Base-by-base conservation (phyloP, 2,888 invertebrate species). In the Phlogophora meticulosa region DNA sequence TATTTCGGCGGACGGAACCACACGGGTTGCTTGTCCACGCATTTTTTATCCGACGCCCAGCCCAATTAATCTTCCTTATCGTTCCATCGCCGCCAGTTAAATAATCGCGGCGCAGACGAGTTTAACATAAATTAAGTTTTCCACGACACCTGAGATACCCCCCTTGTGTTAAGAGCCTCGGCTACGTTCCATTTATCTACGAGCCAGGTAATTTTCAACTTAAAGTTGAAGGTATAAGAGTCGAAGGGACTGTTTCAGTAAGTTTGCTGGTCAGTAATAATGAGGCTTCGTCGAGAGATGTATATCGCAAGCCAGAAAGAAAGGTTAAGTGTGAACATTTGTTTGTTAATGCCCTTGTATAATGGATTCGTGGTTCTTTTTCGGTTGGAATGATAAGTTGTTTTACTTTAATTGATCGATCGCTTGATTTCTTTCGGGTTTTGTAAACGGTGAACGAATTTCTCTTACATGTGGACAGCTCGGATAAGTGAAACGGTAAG, bases 51-150 rank as follows among this genome's bases (percentile, higher is more conserved):
- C 82, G 53, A 81, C 85, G 84, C 88, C 88, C 90, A 84, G 87
- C 83, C 87, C 91, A 89, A 94, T 95, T 94, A 94, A 95, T 95
- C 94, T 94, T 92, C 85, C 89, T 94, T 95, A 95, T 95, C 94
- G 86, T 81, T 73, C 81, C 90, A 94, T 94, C 94, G 92, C 88
- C 88, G 89, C 88, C 92, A 88, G 91, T 91, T 93, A 92, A 95
- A 94, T 95, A 94, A 94, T 94, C 94, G 92, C 90, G 86, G 87
- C 84, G 89, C 88, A 88, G 92, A 92, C 93, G 91, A 93, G 91
- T 95, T 95, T 94, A 93, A 95, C 94, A 94, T 95, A 95, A 95
- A 94, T 94, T 95, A 94, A 95, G 92, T 94, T 95, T 93, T 92
- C 93, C 92, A 91, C 93, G 90, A 94, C 94, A 95, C 94, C 93